phyloP scores from a whole-genome alignment of 2,113 vertebrate genomes.

The Solea solea region DNA sequence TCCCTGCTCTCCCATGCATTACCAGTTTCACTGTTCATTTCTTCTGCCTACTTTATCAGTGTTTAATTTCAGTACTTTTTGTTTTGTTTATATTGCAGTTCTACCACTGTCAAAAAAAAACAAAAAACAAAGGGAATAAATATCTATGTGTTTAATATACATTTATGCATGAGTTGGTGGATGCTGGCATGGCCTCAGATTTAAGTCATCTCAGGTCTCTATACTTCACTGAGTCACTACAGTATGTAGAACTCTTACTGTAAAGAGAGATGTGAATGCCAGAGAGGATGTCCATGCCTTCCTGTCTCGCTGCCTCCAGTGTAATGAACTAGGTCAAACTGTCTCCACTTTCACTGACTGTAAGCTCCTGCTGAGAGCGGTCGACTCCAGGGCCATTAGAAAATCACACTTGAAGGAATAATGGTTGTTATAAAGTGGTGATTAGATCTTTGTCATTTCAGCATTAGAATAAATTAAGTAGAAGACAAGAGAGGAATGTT shows the following conservation, averaged over 20 bases:
- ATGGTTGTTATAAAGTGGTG: conserved; percentile 30
- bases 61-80: not conserved
- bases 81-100: not conserved
- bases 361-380: conserved; percentile 29
- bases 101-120: not conserved
- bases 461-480: conserved; percentile 1
- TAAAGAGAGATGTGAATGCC: conserved; percentile 39
- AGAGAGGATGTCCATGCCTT: conserved; percentile 45
- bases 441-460: conserved; percentile 16
- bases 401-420: conserved; percentile 40
- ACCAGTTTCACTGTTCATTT: not conserved
- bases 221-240: conserved; percentile 41
- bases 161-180: not conserved
- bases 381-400: conserved; percentile 39
- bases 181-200: conserved; percentile 5
- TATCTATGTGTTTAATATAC: not conserved
- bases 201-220: conserved; percentile 44
- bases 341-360: conserved; percentile 66
- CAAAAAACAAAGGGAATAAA: not conserved
- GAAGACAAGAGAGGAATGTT: conserved; percentile 6
- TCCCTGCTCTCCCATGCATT: not conserved
- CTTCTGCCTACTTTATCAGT: not conserved
- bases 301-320: conserved; percentile 58
- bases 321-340: conserved; percentile 69
- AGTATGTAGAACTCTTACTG: conserved; percentile 45